A percentile compares a stretch with the other conserved stretches of the same genome.
phyloP scores from a whole-genome alignment of 2,888 invertebrate species.

The Colletes collaris region DNA sequence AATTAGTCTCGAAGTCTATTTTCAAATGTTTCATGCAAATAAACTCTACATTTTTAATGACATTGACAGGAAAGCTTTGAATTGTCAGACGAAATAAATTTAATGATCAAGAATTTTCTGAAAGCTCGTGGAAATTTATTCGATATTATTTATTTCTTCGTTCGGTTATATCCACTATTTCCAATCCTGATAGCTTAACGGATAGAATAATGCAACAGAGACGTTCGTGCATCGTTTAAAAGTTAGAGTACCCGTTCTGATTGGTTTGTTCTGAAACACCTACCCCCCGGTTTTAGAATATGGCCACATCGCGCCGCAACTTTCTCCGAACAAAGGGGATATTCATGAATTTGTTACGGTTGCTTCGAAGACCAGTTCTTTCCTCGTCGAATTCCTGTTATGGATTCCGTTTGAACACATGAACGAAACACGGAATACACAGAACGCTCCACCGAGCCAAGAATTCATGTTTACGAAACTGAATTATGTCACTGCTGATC shows the following conservation, averaged over 20 bases:
- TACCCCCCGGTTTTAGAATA: background rate
- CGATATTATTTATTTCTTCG: too few relatives aligned
- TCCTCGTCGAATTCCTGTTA: constrained; percentile 9
- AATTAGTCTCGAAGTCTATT: too few relatives aligned
- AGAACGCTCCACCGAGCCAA: background rate
- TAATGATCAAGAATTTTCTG: too few relatives aligned
- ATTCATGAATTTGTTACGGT: constrained; percentile 22
- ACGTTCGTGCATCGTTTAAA: constrained; percentile 1
- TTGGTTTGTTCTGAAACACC: too few relatives aligned
- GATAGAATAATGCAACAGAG: background rate
- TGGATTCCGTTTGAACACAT: background rate
- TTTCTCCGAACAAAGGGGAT: constrained; percentile 19
- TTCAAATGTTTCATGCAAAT: too few relatives aligned
- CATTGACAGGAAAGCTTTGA: too few relatives aligned
- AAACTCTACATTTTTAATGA: too few relatives aligned
- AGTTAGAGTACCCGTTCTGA: background rate
- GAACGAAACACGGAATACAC: background rate
- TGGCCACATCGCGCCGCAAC: background rate
- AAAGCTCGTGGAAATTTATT: too few relatives aligned
- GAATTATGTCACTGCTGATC: background rate
- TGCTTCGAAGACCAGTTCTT: constrained; percentile 10
- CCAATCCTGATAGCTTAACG: too few relatives aligned
- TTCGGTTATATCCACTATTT: too few relatives aligned
- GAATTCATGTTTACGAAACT: constrained; percentile 7
- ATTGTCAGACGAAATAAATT: too few relatives aligned